Base-by-base conservation (phyloP, 2,113 vertebrate genomes). In the Nyctibius bracteatus region DNA sequence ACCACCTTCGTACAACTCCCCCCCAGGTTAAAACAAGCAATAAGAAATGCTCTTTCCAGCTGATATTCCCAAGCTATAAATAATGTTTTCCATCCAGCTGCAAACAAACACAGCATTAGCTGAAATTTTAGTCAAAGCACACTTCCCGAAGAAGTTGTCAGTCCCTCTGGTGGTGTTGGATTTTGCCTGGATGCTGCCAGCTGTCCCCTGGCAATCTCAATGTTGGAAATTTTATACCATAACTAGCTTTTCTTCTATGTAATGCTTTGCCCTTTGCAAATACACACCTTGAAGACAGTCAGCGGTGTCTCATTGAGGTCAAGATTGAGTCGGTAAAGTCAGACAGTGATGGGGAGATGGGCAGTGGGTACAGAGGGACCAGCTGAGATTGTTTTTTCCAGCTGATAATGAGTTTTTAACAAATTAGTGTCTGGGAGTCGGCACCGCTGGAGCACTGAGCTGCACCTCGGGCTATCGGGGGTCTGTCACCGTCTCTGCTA, bases 381-480 rank as follows among this genome's bases (percentile, higher is more conserved):
- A 0, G 8, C 28, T n/a, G 44, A 89, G 47, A n/a, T 44, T 1
- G 7, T 13, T 43, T 85, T 80, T 90, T 63, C 20, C 35, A 5
- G 39, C 14, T 33, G 33, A 35, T 43, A 47, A 30, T 8, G 61
- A 65, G 28, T 11, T 85, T 89, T 74, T 33, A 65, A 43, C 17
- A 20, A 81, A 71, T 39, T 15, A 41, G 3, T 5, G 6, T 2
- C 13, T 2, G 10, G 13, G 19, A 23, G 0, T 14, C 47, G 31
- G 33, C 49, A 2, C 33, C 21, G 37, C 27, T 81, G 19, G 8
- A 79, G 20, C 17, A 27, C 73, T 12, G 62, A 75, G 46, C 30
- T 46, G 2, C 47, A 7, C 22, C 61, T 71, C 0, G 0, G 25
- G 2, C 4, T n/a, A 2, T 2, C 0, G 1, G 33, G 41, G 13